Evolutionary conservation across 2,113 vertebrate genomes (phyloP), one percentile per base, ranked within the genome.

Genomic region (Cavia aperea): DNA sequence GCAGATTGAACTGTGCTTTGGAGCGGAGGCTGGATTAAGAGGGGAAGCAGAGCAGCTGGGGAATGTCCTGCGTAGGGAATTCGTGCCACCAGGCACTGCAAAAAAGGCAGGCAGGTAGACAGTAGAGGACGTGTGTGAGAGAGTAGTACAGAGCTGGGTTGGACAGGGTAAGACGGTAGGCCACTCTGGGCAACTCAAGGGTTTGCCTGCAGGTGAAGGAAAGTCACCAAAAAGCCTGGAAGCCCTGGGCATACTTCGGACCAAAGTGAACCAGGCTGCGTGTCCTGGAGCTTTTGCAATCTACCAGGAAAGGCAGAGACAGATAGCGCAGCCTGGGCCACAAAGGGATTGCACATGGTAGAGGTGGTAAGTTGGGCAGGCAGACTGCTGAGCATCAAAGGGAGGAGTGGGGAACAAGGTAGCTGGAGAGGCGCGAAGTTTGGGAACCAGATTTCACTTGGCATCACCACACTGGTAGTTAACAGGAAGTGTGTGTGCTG

Each of bases 11-110:
- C 39, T 31, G n/a, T 18, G 56, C 33, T 19, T 1, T 23, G 1
- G 24, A 26, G 46, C 14, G 19, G 19, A 31, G 60, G 60, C 70
- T 60, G 46, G 54, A 4, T 36, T 79, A 58, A 58, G 90, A 72
- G n/a, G 60, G 19, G 24, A 21, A 5, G 26, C 5, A 13, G 8
- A 26, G 21, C 19, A 3, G 1, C 3, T 26, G 36, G 66, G 12
- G n/a, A 4, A 14, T 15, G 14, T 51, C 4, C 0, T 1, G 15
- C 60, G 54, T 39, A 5, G 0, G 10, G 54, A 58, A 1, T 12
- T 1, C 26, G 36, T 46, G 51, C 82, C 72, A 12, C 31, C 21
- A 31, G 82, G 66, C 46, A 16, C 43, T 1, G 1, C 18, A 70
- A 43, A 58, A 21, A 39, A 58, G 68, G 24, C 15, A 49, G 54